Base-by-base conservation (phyloP, 2,888 invertebrate species). In the Catocala nupta region DNA sequence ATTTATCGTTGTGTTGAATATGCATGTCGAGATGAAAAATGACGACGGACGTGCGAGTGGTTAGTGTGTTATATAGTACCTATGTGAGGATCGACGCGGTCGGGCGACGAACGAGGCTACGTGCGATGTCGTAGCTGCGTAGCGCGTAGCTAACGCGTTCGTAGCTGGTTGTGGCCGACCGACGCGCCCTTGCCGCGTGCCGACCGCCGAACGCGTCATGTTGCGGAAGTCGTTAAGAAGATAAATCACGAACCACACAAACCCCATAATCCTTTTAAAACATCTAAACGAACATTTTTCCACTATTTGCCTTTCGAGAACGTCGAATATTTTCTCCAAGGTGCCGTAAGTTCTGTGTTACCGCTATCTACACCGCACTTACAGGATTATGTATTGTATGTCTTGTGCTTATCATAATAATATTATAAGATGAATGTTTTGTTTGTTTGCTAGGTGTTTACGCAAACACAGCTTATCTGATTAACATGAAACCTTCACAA, bases 11-110 rank as follows among this genome's bases (percentile, higher is more conserved):
- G 81, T 84, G 91, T 91, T 93, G 92, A 94, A 93, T 93, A 94
- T 93, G 92, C 93, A 93, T 92, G 92, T 91, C 90, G 87, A 84
- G 88, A 93, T 93, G 93, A 94, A 93, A 93, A 93, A 93, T 92
- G 90, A 91, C 85, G 89, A 88, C 84, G 84, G 88, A 87, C 86
- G 84, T 82, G 84, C 82, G 86, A 86, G 81, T 85, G 84, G 85
- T 84, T 81, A 81, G 82, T 83, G 36, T 39, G 36, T 39, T 39
- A 39, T 39, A 39, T 39, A 39, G 36, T 9, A 39, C 6, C 6
- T 39, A 85, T 83, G 84, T 78, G 81, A 71, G 84, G 78, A 81
- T 82, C 72, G 81, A 79, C 77, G 80, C 75, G 69, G 75, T 67
- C 63, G 61, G 70, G 64, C 57, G 44, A 58, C 34, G 55, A 50